Evolutionary conservation across 2,888 invertebrate species (phyloP).

Genomic region (Eristalinus sepulchralis): DNA sequence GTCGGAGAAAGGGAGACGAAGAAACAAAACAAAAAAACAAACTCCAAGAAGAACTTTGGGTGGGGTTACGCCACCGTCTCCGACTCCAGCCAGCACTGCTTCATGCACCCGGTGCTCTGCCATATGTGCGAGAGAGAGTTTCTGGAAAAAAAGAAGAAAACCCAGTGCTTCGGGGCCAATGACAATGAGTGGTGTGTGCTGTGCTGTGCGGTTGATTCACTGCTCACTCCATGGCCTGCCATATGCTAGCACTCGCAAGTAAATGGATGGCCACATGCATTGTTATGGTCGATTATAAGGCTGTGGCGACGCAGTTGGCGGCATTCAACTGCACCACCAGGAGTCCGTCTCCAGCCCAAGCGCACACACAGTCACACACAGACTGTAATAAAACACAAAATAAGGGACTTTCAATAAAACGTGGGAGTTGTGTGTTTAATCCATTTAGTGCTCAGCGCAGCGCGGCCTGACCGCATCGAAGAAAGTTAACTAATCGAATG

Average conservation of each 20-base stretch:
- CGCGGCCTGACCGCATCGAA: conserved; percentile 34
- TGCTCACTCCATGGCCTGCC: conserved; percentile 26
- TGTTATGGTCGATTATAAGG: conserved; percentile 66
- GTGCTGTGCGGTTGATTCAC: conserved; percentile 58
- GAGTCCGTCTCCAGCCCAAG: conserved; percentile 22
- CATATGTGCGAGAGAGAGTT: conserved; percentile 8
- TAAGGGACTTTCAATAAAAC: background rate
- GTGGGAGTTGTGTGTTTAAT: conserved; percentile 55
- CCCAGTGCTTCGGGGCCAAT: conserved; percentile 53
- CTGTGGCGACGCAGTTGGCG: conserved; percentile 34
- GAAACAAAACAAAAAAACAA: background rate
- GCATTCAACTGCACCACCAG: conserved; percentile 24
- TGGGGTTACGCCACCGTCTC: conserved; percentile 32
- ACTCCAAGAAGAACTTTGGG: conserved; percentile 31
- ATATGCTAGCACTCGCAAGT: conserved; percentile 26
- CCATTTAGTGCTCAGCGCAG: conserved; percentile 43
- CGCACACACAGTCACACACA: background rate
- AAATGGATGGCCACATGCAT: conserved; percentile 64
- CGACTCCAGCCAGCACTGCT: background rate
- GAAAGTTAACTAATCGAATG: conserved; percentile 67
- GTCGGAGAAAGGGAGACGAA: background rate
- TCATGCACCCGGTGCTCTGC: background rate
- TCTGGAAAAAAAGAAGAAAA: background rate
- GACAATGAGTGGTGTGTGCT: conserved; percentile 31
- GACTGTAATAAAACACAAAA: conserved; percentile 17